phyloP scores from a whole-genome alignment of 2,113 vertebrate species.

The Hippopotamus amphibius region DNA sequence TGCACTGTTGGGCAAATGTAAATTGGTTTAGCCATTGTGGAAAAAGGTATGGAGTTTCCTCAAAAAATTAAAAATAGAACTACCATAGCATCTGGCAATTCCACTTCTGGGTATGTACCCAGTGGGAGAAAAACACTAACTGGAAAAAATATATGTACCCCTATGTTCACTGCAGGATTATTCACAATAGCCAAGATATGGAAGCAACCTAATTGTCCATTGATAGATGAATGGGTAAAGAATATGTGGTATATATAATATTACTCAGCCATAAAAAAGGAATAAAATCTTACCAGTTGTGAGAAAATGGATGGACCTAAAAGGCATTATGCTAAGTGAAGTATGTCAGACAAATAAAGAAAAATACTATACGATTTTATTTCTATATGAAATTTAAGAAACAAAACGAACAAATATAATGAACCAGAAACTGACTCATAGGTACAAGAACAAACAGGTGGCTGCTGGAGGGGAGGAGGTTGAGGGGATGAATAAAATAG shows the following conservation, averaged over 20 bases:
- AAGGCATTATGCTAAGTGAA: too few species aligned
- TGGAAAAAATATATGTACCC: neutral
- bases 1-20: neutral
- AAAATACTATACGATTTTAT: neutral
- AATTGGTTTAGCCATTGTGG: neutral
- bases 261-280: neutral
- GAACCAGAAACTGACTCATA: neutral
- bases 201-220: neutral
- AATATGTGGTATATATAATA: neutral
- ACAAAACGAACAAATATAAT: neutral
- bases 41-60: neutral
- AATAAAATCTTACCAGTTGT: neutral
- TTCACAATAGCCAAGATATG: neutral
- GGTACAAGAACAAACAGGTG: neutral
- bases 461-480: accelerated
- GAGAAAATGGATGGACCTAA: neutral
- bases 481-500: neutral
- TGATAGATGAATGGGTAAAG: neutral
- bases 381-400: neutral
- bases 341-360: neutral
- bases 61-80: neutral
- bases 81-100: neutral
- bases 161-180: neutral
- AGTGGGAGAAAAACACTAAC: neutral
- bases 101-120: neutral